phyloP scores from a whole-genome alignment of 2,888 invertebrate species.

The Itoplectis maculator region DNA sequence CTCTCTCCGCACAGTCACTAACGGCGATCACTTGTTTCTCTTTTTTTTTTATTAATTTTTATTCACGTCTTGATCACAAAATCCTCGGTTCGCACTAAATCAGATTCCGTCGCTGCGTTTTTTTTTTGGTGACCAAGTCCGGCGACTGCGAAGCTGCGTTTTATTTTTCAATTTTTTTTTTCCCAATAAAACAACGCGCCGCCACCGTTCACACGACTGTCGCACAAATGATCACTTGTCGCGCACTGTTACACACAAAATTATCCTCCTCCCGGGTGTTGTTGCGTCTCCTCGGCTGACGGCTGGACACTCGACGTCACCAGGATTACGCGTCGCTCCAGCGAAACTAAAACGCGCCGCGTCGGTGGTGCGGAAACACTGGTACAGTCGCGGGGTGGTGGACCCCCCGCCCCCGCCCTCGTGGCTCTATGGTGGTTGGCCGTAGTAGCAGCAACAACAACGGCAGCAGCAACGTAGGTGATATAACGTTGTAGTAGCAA shows the following conservation, averaged over 20 bases:
- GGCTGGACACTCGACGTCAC: slow-evolving; percentile 26
- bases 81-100: slow-evolving; percentile 9
- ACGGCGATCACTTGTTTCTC: slow-evolving; percentile 37
- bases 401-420: slow-evolving; percentile 35
- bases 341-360: slow-evolving; percentile 17
- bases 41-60: neutral
- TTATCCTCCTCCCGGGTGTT: slow-evolving; percentile 24
- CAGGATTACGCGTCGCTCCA: slow-evolving; percentile 25
- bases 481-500: neutral
- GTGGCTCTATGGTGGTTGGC: slow-evolving; percentile 44
- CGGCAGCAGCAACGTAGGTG: slow-evolving; percentile 25
- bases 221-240: slow-evolving; percentile 11
- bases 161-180: no score
- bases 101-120: neutral
- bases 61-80: slow-evolving; percentile 41
- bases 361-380: slow-evolving; percentile 25
- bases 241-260: slow-evolving; percentile 29
- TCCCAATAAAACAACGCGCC: no score
- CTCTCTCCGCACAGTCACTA: slow-evolving; percentile 16
- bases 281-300: slow-evolving; percentile 6
- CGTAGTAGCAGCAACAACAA: slow-evolving; percentile 32
- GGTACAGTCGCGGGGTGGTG: slow-evolving; percentile 51
- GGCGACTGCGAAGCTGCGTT: no score
- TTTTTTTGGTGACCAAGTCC: neutral
- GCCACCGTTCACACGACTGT: no score